Percentiles rank a stretch among this genome's conserved stretches.
Evolutionary conservation across 2,888 invertebrate genomes (phyloP).

Genomic region (Macrosiphum euphorbiae): DNA sequence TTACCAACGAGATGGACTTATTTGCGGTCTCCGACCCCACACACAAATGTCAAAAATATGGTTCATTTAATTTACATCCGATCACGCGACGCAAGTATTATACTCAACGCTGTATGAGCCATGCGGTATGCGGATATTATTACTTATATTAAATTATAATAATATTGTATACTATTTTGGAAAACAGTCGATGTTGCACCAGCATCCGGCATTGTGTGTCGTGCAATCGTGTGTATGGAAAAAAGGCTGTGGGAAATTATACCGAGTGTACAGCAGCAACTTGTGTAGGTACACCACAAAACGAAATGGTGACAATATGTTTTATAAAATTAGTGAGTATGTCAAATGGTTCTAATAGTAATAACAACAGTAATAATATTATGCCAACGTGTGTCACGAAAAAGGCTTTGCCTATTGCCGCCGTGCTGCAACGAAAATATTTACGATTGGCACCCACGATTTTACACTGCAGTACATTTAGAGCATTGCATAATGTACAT

Average conservation of each 20-base stretch:
- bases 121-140: not conserved
- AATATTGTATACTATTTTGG: not conserved
- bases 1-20: not conserved
- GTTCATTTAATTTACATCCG: not conserved
- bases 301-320: not conserved
- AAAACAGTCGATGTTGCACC: not conserved
- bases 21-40: not conserved
- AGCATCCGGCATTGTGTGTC: not conserved
- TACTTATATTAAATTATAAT: not conserved
- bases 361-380: too few species aligned
- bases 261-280: too few species aligned
- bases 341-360: too few species aligned
- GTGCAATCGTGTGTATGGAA: not conserved
- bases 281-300: not conserved
- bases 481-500: constrained; percentile 8
- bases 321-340: not conserved
- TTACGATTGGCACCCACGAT: not conserved
- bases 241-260: not conserved
- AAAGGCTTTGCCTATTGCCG: not conserved
- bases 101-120: not conserved
- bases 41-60: not conserved
- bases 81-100: not conserved
- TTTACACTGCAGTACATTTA: constrained; percentile 17
- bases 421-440: not conserved
- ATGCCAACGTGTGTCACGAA: not conserved